A percentile compares a stretch with the other conserved stretches of the same genome.
These are phyloP conservation scores for Centropyge bicolor DNA, from an alignment of 2,797 vertebrate genomes.

Conservation along the genomic window DNA sequence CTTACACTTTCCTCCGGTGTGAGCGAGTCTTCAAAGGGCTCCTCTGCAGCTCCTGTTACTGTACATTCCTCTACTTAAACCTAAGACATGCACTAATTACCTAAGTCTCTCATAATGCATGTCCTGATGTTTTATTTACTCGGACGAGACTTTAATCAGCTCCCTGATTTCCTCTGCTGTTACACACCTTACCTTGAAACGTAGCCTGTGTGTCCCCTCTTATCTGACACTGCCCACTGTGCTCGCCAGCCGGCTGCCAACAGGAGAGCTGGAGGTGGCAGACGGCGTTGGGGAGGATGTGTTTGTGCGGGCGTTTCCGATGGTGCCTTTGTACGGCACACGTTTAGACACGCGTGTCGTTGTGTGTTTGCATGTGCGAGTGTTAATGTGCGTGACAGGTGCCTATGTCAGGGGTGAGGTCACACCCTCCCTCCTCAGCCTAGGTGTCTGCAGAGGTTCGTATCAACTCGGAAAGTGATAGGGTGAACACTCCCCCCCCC, in stretches of 20 bases:
- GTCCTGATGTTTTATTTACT: conserved; percentile 82
- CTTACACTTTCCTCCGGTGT: conserved; percentile 24
- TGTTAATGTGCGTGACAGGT: conserved; percentile 72
- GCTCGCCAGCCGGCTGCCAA: conserved; percentile 68
- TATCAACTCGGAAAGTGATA: conserved; percentile 90
- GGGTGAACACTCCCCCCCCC: conserved; percentile 84
- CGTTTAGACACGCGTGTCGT: conserved; percentile 26
- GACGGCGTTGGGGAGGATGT: conserved; percentile 56
- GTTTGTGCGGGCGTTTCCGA: conserved; percentile 23
- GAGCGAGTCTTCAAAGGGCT: conserved; percentile 23
- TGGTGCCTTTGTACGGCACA: conserved; percentile 34
- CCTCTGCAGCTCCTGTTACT: conserved; percentile 43
- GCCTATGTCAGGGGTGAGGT: conserved; percentile 83
- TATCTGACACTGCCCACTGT: conserved; percentile 58
- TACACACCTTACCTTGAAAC: conserved; percentile 70
- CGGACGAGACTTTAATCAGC: conserved; percentile 75
- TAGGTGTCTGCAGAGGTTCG: conserved; percentile 91
- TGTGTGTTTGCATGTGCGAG: conserved; percentile 58
- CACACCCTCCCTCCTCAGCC: conserved; percentile 70
- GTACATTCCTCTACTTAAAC: conserved; percentile 62
- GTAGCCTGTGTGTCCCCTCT: conserved; percentile 50
- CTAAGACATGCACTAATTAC: conserved; percentile 68
- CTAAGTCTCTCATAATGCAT: conserved; percentile 69
- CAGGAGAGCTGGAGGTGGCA: conserved; percentile 72
- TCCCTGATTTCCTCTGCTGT: conserved; percentile 73